Evolutionary conservation across 2,797 vertebrate species (phyloP).

Genomic region (Siniperca obscura): DNA sequence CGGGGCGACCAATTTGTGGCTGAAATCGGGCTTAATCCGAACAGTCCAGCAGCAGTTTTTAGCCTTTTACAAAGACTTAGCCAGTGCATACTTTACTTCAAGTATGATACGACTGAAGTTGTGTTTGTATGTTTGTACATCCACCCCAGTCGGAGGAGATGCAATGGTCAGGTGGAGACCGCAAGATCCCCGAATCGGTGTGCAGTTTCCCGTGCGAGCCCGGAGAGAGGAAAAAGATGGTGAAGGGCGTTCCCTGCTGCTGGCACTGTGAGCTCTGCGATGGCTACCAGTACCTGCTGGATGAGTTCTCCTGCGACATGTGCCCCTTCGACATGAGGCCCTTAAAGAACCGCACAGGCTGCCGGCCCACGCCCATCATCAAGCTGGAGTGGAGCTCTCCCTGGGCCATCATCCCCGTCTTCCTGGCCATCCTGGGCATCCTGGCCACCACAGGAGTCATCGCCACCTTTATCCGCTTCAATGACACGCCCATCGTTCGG

Average conservation of each 20-base stretch:
- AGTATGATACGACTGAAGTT: not conserved
- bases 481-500: slow-evolving; percentile 92
- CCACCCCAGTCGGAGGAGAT: slow-evolving; percentile 84
- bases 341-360: slow-evolving; percentile 87
- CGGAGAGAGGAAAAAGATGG: slow-evolving; percentile 93
- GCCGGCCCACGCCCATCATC: slow-evolving; percentile 89
- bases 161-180: slow-evolving; percentile 87
- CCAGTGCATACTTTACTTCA: not conserved
- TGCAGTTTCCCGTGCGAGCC: slow-evolving; percentile 92
- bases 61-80: not conserved
- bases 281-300: slow-evolving; percentile 94
- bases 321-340: slow-evolving; percentile 90
- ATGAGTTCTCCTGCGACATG: slow-evolving; percentile 89
- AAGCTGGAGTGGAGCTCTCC: slow-evolving; percentile 92
- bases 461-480: slow-evolving; percentile 88
- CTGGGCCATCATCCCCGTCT: slow-evolving; percentile 91
- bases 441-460: slow-evolving; percentile 86
- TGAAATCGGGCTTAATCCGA: not conserved
- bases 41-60: not conserved
- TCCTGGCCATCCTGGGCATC: slow-evolving; percentile 90
- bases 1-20: not conserved
- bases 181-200: slow-evolving; percentile 84
- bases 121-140: slow-evolving; percentile 33
- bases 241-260: slow-evolving; percentile 97
- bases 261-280: slow-evolving; percentile 98